These are phyloP conservation scores for Choloepus didactylus DNA, from an alignment of 2,797 vertebrate species.

Conservation along the genomic window DNA sequence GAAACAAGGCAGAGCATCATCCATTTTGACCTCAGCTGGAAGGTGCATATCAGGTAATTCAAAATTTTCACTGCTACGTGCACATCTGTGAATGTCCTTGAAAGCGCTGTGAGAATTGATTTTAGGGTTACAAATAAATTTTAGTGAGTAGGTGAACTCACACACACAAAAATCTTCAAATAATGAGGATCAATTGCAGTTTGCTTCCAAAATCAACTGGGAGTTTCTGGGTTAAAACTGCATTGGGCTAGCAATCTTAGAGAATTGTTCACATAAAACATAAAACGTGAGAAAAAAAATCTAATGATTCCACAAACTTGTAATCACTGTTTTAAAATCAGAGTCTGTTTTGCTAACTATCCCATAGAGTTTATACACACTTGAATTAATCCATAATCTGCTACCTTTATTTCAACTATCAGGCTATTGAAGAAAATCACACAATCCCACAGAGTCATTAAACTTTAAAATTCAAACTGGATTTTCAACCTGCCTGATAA, in stretches of 20 bases:
- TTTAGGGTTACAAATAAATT: no score
- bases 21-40: no score
- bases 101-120: no score
- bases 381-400: neutral
- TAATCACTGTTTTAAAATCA: neutral
- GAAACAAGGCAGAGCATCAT: no score
- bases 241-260: neutral
- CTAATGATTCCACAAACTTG: neutral
- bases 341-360: slow-evolving; percentile 6
- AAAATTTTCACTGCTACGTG: no score
- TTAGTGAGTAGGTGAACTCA: no score
- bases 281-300: neutral
- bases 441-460: neutral
- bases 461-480: slow-evolving; percentile 26
- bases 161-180: no score
- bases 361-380: neutral
- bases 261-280: neutral
- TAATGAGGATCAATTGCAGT: no score
- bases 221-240: neutral
- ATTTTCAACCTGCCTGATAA: neutral
- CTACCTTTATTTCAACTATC: neutral
- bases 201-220: neutral
- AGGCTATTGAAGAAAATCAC: neutral
- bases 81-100: no score
- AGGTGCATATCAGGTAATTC: no score